phyloP scores from a whole-genome alignment of 1,140 invertebrate species.

The Drosophila carrolli region DNA sequence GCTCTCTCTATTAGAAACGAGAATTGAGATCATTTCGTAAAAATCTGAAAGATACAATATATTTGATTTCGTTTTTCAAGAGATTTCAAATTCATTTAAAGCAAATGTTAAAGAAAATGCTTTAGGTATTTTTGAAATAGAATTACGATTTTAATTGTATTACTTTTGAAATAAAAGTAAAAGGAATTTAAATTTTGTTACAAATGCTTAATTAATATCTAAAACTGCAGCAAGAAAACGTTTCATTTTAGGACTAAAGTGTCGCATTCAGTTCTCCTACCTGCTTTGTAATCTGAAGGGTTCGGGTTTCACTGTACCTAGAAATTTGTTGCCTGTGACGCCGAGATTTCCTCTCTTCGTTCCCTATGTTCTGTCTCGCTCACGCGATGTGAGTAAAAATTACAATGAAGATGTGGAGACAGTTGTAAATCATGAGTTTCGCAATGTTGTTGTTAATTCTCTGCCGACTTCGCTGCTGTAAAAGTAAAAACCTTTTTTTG shows the following conservation, averaged over 20 bases:
- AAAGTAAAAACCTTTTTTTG: constrained; percentile 24
- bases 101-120: no score
- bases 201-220: background rate
- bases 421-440: constrained; percentile 49
- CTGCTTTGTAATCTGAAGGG: background rate
- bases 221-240: background rate
- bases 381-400: constrained; percentile 19
- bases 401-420: constrained; percentile 36
- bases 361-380: background rate
- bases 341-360: constrained; percentile 5
- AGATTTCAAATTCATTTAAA: background rate
- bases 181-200: background rate
- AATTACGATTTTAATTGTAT: no score
- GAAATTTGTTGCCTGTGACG: constrained; percentile 6
- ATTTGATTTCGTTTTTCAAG: background rate
- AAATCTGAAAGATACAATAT: background rate
- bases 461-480: constrained; percentile 7
- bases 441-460: constrained; percentile 26
- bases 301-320: constrained; percentile 13
- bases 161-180: no score
- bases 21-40: constrained; percentile 29
- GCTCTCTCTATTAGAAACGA: constrained; percentile 2
- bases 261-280: background rate
- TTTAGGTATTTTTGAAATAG: no score
- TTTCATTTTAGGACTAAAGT: background rate